A percentile compares a stretch with the other conserved stretches of the same genome.
Conservation (phyloP, 2,113 vertebrate species). For the Nyctereutes procyonoides region DNA sequence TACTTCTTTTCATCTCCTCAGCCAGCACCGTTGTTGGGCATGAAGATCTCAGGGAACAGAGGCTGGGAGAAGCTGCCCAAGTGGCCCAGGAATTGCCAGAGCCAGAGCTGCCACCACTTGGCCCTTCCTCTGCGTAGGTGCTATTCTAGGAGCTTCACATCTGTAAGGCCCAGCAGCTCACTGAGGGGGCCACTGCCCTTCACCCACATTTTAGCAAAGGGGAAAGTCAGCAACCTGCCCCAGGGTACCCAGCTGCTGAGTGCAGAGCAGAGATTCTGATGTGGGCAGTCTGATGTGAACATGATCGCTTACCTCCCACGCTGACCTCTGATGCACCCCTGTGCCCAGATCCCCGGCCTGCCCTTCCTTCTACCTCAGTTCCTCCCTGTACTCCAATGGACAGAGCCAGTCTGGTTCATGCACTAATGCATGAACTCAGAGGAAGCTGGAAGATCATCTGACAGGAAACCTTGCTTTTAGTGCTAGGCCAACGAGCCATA, state of each 20-base stretch:
- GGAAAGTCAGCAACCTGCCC: not conserved
- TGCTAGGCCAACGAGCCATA: not conserved
- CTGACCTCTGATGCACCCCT: not conserved
- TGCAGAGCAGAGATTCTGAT: not conserved
- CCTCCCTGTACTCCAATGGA: not conserved
- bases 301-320: not conserved
- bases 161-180: not conserved
- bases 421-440: not conserved
- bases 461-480: not conserved
- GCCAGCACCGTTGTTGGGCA: not conserved
- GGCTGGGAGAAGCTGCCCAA: not conserved
- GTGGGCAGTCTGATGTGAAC: not conserved
- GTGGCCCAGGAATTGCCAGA: not conserved
- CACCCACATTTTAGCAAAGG: not conserved
- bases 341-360: fast-evolving
- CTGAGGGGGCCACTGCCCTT: not conserved
- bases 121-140: not conserved
- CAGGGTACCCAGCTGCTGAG: not conserved
- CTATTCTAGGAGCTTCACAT: not conserved
- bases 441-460: not conserved
- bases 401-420: not conserved
- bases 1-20: not conserved
- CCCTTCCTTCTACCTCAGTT: not conserved
- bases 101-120: no score
- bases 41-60: not conserved